Base-by-base conservation (phyloP, 2,888 invertebrate genomes). In the Bibio marci region DNA sequence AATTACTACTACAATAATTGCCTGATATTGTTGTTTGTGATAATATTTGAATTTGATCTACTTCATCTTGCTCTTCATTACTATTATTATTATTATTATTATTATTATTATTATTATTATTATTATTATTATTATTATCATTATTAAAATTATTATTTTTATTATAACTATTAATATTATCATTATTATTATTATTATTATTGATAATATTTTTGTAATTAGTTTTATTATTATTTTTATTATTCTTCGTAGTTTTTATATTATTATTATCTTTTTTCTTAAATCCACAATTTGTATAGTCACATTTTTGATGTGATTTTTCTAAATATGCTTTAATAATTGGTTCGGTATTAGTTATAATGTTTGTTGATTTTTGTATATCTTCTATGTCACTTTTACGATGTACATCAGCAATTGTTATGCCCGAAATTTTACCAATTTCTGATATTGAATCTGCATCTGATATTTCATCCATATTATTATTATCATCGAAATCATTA, bases 371-470 rank as follows among this genome's bases (percentile, higher is more conserved):
- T 22, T 22, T 4, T 26, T 56, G 56, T 34, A 62, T 40, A 45
- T 59, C 57, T 39, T 60, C 62, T 12, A 60, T 48, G 49, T 62
- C 60, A 47, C 57, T 55, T 37, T 53, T 51, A 14, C 53, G 48
- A 37, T 58, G 60, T 38, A 61, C 55, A 45, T 59, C 57, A 26
- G 55, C 59, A 2, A 55, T 49, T 4, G 59, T 59, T 32, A 54
- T 57, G 31, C 59, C 58, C 1, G 59, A 57, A n/a, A 62, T 57
- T 37, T 61, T 61, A 2, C 69, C 67, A 31, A 72, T 69, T 54
- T 76, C 76, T n/a, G 74, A 70, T 39, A 76, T 75, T 1, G 76
- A 76, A 51, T 73, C 74, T 4, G 72, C 70, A 52, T 76, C 71
- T 17, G 71, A 71, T 13, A 41, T 15, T 6, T 36, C 36, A 10